A percentile compares a stretch with the other conserved stretches of the same genome.
Evolutionary conservation across 1,140 invertebrate species (phyloP).

Genomic region (Hirudo medicinalis): DNA sequence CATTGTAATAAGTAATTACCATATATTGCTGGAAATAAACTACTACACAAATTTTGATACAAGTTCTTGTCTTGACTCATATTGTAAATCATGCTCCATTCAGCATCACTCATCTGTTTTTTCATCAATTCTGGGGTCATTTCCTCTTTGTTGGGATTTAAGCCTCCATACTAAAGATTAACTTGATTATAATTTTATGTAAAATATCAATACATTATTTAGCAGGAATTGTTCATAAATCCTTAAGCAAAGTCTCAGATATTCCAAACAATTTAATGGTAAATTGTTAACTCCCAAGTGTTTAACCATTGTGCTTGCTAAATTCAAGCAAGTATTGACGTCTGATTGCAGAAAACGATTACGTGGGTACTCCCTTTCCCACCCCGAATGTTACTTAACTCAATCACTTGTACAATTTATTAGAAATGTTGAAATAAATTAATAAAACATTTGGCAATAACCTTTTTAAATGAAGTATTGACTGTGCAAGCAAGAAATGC

Average conservation of each 20-base stretch:
- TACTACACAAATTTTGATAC: constrained; percentile 77
- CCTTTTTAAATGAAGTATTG: constrained; percentile 64
- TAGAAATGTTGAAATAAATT: constrained; percentile 1
- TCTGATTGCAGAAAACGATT: no score
- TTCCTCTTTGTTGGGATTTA: constrained; percentile 38
- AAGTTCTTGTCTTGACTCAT: constrained; percentile 89
- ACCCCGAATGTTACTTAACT: no score
- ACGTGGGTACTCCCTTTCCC: no score
- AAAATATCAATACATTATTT: no score
- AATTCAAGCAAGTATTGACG: no score
- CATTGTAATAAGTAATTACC: constrained; percentile 44
- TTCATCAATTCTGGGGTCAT: constrained; percentile 74
- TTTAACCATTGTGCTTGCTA: no score
- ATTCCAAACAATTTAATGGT: no score
- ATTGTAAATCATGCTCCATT: constrained; percentile 90
- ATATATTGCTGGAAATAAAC: constrained; percentile 91
- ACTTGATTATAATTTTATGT: no score
- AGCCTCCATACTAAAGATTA: constrained; percentile 42
- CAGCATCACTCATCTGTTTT: constrained; percentile 81
- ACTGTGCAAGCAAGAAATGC: constrained; percentile 89
- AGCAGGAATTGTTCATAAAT: no score
- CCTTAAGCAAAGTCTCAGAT: no score
- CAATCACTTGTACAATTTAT: no score
- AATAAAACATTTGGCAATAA: constrained; percentile 33
- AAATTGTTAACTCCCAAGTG: no score